Percentiles rank a stretch among this genome's conserved stretches.
These are phyloP conservation scores for Rostrhamus sociabilis DNA, from an alignment of 2,797 vertebrate species.

Conservation along the genomic window DNA sequence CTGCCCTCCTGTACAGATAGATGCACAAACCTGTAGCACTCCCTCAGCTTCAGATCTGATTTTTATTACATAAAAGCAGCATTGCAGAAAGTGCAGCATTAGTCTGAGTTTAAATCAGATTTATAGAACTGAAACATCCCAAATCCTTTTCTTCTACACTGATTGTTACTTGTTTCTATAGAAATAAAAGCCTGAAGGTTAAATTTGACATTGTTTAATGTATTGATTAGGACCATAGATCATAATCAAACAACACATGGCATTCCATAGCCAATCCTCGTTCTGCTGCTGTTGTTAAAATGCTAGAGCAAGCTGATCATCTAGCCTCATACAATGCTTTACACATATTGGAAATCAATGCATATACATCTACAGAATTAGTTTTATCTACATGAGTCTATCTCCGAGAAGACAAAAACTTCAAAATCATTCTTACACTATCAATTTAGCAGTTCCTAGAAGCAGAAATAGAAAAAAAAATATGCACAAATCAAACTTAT, in stretches of 20 bases:
- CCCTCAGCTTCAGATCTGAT: neutral
- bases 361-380: neutral
- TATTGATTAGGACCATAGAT: neutral
- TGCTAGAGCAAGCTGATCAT: neutral
- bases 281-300: neutral
- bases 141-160: neutral
- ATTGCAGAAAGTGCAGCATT: neutral
- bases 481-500: neutral
- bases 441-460: neutral
- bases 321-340: neutral
- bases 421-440: neutral
- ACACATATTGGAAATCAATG: rapidly evolving
- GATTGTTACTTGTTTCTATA: neutral
- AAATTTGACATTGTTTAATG: neutral
- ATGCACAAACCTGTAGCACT: neutral
- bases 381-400: rapidly evolving
- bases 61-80: neutral
- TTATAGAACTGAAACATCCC: neutral
- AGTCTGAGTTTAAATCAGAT: neutral
- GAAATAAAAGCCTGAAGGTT: neutral
- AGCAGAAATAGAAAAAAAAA: neutral
- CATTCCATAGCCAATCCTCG: neutral
- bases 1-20: neutral
- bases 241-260: neutral
- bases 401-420: neutral